Conservation (phyloP, 2,797 vertebrate species). For the Semaprochilodus insignis region DNA sequence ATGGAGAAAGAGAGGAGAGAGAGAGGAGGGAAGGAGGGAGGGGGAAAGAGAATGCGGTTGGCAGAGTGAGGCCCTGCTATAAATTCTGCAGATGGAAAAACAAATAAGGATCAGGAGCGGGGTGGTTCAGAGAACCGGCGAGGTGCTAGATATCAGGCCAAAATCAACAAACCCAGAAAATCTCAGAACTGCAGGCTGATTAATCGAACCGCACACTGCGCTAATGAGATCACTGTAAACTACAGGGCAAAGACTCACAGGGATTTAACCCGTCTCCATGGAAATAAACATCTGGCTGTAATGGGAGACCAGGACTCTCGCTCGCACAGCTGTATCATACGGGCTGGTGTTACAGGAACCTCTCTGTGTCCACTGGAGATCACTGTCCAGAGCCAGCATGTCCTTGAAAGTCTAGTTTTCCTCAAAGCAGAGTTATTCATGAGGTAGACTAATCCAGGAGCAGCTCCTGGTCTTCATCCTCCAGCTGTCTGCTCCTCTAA, state of each 20-base stretch:
- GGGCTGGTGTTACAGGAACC: not conserved
- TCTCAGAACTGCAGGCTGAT: constrained; percentile 21
- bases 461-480: constrained; percentile 18
- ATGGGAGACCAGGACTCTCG: not conserved
- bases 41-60: not conserved
- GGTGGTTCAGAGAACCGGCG: constrained; percentile 29
- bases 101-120: constrained; percentile 33
- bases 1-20: not conserved
- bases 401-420: not conserved
- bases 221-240: constrained; percentile 29
- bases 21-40: not conserved
- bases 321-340: not conserved
- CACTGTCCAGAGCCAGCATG: no score
- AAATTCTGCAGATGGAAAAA: constrained; percentile 50
- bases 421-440: not conserved
- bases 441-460: not conserved
- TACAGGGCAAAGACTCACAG: not conserved
- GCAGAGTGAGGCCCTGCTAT: constrained; percentile 21
- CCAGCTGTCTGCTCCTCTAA: constrained; percentile 45
- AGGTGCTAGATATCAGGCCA: constrained; percentile 33
- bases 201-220: constrained; percentile 6
- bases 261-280: not conserved
- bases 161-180: constrained; percentile 35
- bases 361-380: not conserved
- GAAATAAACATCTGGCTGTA: constrained; percentile 19